phyloP scores from a whole-genome alignment of 2,888 invertebrate species.

The Lutraria lutraria region DNA sequence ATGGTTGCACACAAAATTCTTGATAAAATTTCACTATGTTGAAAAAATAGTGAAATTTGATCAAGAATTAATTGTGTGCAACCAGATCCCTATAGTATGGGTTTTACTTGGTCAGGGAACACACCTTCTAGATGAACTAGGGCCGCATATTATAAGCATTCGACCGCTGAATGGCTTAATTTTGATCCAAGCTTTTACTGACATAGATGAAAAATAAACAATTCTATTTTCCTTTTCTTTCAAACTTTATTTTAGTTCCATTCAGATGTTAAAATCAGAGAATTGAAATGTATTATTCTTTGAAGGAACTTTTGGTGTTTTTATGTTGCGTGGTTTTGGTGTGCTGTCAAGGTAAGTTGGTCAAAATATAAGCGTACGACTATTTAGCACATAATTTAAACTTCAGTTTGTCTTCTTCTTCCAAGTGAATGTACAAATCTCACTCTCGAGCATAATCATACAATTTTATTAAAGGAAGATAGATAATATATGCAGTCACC shows the following conservation, averaged over 20 bases:
- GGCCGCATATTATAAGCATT: no score
- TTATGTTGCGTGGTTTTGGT: neutral
- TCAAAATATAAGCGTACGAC: neutral
- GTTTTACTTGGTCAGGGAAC: no score
- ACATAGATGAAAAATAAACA: neutral
- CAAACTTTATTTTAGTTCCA: neutral
- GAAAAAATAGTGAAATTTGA: no score
- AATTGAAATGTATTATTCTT: neutral
- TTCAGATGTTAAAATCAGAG: neutral
- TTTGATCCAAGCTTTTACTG: neutral
- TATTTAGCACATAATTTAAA: neutral
- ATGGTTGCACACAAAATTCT: no score
- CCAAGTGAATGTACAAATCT: neutral
- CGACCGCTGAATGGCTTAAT: no score
- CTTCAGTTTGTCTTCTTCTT: neutral
- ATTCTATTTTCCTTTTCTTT: neutral
- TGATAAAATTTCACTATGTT: no score
- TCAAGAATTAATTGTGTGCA: no score
- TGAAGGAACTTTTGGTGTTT: neutral
- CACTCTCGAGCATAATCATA: no score
- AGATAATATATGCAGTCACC: no score
- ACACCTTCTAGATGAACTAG: no score
- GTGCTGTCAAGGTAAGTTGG: neutral
- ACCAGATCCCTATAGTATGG: no score
- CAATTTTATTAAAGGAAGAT: no score